phyloP scores from a whole-genome alignment of 2,113 vertebrate genomes.

The Odocoileus virginianus region DNA sequence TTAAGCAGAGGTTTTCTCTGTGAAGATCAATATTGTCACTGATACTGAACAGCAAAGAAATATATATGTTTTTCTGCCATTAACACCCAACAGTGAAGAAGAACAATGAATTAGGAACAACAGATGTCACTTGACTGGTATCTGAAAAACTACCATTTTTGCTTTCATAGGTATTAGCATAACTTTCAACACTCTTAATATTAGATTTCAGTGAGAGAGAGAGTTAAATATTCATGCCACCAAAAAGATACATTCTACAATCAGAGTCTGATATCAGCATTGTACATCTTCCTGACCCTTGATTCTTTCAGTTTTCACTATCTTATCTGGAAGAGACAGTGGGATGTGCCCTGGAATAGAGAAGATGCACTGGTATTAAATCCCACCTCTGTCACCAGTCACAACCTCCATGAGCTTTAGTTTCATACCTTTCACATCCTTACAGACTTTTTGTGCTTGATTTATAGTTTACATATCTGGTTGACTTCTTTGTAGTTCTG shows the following conservation, averaged over 20 bases:
- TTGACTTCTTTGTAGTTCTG: neutral
- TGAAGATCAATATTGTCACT: slow-evolving; percentile 7
- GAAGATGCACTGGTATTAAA: neutral
- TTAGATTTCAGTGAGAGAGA: neutral
- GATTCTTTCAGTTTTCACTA: neutral
- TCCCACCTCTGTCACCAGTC: neutral
- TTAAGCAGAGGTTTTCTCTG: slow-evolving; percentile 7
- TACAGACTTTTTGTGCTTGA: neutral
- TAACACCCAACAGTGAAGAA: neutral
- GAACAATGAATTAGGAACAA: neutral
- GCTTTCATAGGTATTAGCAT: neutral
- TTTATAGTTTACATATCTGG: neutral
- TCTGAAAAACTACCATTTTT: neutral
- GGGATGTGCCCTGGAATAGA: neutral
- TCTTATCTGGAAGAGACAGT: neutral
- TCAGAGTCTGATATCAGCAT: neutral
- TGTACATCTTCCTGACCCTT: neutral
- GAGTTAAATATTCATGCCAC: neutral
- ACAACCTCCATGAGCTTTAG: neutral
- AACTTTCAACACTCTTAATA: neutral
- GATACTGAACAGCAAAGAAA: slow-evolving; percentile 37
- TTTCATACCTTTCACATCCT: neutral
- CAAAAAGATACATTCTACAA: neutral
- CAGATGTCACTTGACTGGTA: neutral
- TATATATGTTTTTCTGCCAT: neutral